Evolutionary conservation across 2,797 vertebrate species (phyloP), one percentile per base, ranked within the genome.

Genomic region (Cyprinodon diabolis): DNA sequence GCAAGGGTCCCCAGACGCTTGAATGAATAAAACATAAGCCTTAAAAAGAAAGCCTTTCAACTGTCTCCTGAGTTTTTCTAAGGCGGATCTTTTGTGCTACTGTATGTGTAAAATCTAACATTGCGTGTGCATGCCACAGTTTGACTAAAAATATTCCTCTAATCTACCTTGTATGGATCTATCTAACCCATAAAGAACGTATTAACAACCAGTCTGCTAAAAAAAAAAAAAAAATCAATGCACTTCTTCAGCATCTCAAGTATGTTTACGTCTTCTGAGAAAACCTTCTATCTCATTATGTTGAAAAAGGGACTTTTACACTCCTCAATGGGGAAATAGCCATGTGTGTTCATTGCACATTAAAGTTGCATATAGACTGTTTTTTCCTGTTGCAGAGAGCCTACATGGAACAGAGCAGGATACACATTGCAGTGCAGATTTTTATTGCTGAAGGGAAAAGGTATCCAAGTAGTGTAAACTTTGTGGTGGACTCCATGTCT

Each of bases 1-100:
- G 84, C 68, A 68, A 12, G 70, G 76, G 48, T 89, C 86, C 85
- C 86, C 77, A 82, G 80, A 90, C 67, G 45, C 19, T 21, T 0
- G 0, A 75, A 86, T 91, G 89, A 90, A 93, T 93, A 91, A 93
- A 91, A 90, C 90, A 93, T 89, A 7, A 72, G 65, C 47, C 68
- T 65, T 0, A 12, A 80, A 68, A 84, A 88, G 57, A 83, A 87
- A 89, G 76, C 84, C 66, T 90, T 87, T 82, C 68, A 68, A 81
- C 78, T 63, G 87, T 82, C 85, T 79, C 80, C 75, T 75, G 12
- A 25, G 76, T 90, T 88, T 43, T 74, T 66, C 65, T 1, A 68
- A 74, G 84, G 68, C 21, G 54, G 68, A 52, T 74, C 47, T 75
- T 79, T 73, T 60, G 63, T 69, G 73, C 69, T 79, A 73, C 74